A percentile compares a stretch with the other conserved stretches of the same genome.
These are phyloP conservation scores for Diloba caeruleocephala DNA, from an alignment of 2,888 invertebrate genomes.

Conservation along the genomic window DNA sequence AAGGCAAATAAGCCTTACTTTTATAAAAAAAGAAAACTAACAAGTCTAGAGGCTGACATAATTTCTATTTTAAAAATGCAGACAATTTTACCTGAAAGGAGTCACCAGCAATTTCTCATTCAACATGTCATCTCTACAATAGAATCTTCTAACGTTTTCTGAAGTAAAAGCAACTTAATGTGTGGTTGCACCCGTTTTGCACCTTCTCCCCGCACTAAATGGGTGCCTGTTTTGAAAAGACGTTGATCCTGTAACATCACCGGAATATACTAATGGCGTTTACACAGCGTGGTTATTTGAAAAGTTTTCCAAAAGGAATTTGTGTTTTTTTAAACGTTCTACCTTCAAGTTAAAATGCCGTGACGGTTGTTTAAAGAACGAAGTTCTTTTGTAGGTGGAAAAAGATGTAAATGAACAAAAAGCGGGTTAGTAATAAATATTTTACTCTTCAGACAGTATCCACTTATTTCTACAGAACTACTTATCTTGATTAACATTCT, in stretches of 20 bases:
- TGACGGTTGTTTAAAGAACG: slow-evolving; percentile 49
- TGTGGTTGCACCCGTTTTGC: slow-evolving; percentile 1
- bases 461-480: slow-evolving; percentile 31
- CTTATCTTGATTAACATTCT: slow-evolving; percentile 26
- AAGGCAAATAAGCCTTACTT: too few species aligned
- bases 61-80: too few species aligned
- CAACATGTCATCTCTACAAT: slow-evolving; percentile 14
- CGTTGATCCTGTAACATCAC: slow-evolving; percentile 65
- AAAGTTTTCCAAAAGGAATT: slow-evolving; percentile 63
- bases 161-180: slow-evolving; percentile 3
- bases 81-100: slow-evolving; percentile 33
- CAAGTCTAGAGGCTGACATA: too few species aligned
- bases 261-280: slow-evolving; percentile 66
- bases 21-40: too few species aligned
- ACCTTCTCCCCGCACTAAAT: slow-evolving; percentile 25
- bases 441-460: slow-evolving; percentile 35
- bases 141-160: slow-evolving; percentile 5
- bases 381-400: slow-evolving; percentile 13
- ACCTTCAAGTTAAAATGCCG: slow-evolving; percentile 37
- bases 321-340: slow-evolving; percentile 62
- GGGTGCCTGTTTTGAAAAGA: slow-evolving; percentile 45
- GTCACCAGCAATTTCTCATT: slow-evolving; percentile 20
- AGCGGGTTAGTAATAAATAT: slow-evolving; percentile 37
- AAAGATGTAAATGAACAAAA: slow-evolving; percentile 40
- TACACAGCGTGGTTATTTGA: slow-evolving; percentile 67